Conservation (phyloP, 2,888 invertebrate genomes). For the Xanthorhoe designata region DNA sequence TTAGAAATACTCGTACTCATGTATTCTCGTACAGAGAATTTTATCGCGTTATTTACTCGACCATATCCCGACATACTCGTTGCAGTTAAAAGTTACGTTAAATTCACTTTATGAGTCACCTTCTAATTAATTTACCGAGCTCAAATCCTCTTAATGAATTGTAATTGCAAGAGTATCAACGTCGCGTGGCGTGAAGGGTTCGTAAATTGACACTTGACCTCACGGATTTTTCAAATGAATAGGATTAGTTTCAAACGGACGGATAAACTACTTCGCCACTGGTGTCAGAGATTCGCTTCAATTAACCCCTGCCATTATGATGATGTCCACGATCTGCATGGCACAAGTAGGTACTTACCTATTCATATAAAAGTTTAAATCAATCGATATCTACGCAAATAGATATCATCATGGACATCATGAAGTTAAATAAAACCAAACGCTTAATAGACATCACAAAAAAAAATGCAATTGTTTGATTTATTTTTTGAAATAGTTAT, state of each 20-base stretch:
- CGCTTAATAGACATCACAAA: background rate
- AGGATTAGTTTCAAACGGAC: slow-evolving; percentile 37
- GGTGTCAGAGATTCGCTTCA: slow-evolving; percentile 20
- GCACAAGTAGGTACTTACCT: background rate
- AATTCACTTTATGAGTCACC: background rate
- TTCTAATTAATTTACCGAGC: background rate
- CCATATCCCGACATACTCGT: too few species aligned
- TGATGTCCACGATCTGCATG: background rate
- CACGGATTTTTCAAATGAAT: slow-evolving; percentile 69
- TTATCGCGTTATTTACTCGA: too few species aligned
- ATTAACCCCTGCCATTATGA: background rate
- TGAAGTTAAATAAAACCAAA: background rate
- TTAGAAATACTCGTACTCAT: too few species aligned
- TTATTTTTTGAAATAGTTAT: slow-evolving; percentile 3
- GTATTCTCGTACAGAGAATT: too few species aligned
- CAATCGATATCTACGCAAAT: background rate
- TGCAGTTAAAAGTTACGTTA: background rate
- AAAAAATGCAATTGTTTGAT: background rate
- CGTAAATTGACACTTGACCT: slow-evolving; percentile 70
- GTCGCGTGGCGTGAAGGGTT: slow-evolving; percentile 51
- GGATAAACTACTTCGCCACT: slow-evolving; percentile 32
- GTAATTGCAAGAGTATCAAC: slow-evolving; percentile 63
- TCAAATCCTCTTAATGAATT: slow-evolving; percentile 56
- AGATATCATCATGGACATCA: background rate
- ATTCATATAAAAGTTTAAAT: background rate